phyloP scores from a whole-genome alignment of 2,797 vertebrate genomes.

The Halcyon badia region DNA sequence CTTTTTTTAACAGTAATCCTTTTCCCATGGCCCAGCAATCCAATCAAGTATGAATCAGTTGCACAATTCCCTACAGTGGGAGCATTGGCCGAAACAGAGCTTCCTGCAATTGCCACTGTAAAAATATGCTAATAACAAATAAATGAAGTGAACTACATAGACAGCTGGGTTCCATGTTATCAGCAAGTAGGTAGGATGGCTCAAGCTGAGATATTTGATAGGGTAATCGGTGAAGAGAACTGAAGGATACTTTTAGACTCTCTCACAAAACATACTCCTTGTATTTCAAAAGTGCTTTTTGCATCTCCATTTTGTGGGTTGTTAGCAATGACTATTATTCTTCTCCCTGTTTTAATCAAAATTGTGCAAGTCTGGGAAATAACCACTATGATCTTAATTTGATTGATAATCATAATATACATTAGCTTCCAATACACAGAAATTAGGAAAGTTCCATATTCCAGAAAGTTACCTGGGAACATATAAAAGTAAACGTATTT shows the following conservation, averaged over 20 bases:
- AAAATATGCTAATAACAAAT: neutral
- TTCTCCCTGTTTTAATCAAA: neutral
- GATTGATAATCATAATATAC: neutral
- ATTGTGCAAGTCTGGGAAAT: neutral
- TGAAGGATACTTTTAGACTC: neutral
- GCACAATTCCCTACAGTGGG: neutral
- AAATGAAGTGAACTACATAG: neutral
- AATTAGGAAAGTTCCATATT: neutral
- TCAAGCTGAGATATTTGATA: neutral
- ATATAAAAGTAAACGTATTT: neutral
- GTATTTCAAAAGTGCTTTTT: neutral
- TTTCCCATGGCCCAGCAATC: conserved; percentile 32
- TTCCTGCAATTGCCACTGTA: neutral
- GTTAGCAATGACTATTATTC: neutral
- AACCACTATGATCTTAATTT: neutral
- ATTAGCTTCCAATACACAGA: neutral
- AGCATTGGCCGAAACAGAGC: neutral
- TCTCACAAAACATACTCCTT: neutral
- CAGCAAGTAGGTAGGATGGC: neutral
- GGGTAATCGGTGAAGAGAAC: neutral
- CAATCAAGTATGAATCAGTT: neutral
- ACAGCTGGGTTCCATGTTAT: neutral
- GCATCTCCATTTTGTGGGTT: neutral
- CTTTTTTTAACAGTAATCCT: neutral
- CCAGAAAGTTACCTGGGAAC: neutral